phyloP scores from a whole-genome alignment of 2,888 invertebrate species.

The Hemistola chrysoprasaria region DNA sequence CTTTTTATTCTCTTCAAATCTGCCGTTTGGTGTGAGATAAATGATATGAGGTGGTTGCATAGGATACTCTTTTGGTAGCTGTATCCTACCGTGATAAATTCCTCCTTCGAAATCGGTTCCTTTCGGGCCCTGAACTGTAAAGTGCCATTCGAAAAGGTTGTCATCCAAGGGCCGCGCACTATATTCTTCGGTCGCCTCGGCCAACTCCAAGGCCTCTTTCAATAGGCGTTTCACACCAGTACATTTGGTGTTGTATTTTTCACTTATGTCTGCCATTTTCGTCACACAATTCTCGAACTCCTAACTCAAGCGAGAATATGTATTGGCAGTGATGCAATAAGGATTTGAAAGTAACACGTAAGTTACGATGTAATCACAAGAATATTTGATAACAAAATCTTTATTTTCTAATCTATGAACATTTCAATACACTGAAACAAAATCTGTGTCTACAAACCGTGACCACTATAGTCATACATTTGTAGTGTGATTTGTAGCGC shows the following conservation, averaged over 20 bases:
- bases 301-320: slow-evolving; percentile 21
- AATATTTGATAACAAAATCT: slow-evolving; percentile 53
- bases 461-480: too few relatives aligned
- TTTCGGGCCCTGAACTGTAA: slow-evolving; percentile 94
- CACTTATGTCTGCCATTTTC: slow-evolving; percentile 67
- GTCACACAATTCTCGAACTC: slow-evolving; percentile 1
- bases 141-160: slow-evolving; percentile 99
- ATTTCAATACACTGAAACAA: too few relatives aligned
- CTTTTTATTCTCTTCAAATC: slow-evolving; percentile 96
- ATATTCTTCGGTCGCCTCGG: slow-evolving; percentile 94
- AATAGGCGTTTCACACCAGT: slow-evolving; percentile 96
- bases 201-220: slow-evolving; percentile 94
- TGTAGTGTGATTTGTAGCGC: too few relatives aligned
- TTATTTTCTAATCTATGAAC: slow-evolving; percentile 12
- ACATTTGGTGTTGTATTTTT: slow-evolving; percentile 78
- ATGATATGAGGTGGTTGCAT: slow-evolving; percentile 99
- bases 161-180: slow-evolving; percentile 95
- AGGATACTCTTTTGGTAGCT: slow-evolving; percentile 96
- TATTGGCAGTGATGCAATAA: slow-evolving; percentile 43
- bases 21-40: slow-evolving; percentile 94
- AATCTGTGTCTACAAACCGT: too few relatives aligned
- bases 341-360: slow-evolving; percentile 42
- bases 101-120: slow-evolving; percentile 95
- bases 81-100: slow-evolving; percentile 95
- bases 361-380: slow-evolving; percentile 53